Base-by-base conservation (phyloP, 1,140 invertebrate species). In the Magallana angulata region DNA sequence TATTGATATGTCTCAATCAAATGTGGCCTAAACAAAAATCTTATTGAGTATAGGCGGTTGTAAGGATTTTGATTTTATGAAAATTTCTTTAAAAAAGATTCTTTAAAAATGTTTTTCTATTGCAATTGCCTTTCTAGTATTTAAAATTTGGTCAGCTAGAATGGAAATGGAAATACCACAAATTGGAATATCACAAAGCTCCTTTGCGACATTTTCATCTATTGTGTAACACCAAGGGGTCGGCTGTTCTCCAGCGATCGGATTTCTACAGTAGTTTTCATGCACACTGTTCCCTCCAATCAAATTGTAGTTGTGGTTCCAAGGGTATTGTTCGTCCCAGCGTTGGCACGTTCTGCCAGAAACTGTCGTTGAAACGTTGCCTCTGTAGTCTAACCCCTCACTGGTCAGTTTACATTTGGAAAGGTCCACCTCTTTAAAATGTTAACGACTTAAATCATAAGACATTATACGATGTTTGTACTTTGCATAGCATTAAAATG, bases 201-300 rank as follows among this genome's bases (percentile, higher is more conserved):
- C 97, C 98, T 98, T 98, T 90, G 98, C 96, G 82, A 97, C 96
- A 84, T 95, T 95, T 68, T 96, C 96, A 94, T 98, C 96, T 90
- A 96, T 97, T 1, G 98, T 98, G 92, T 98, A 99, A 95, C 98
- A 99, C 98, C 98, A 99, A 0, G 98, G 98, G 6, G 7, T 56
- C 12, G 68, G 2, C 16, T 7, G 16, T 30, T 30, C 24, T 11
- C 18, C 68, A 76, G 68, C 18, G 11, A 8, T 30, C 4, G 68
- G 68, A 5, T 76, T 84, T 57, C 88, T 68, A 84, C 88, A 89
- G 36, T 86, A 86, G 60, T 89, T 89, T 16, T 82, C 85, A 8
- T 82, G 68, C 12, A 30, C n/a, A 6, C 12, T 59, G 24, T 24
- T 8, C 14, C 76, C 84, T 8, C 48, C 24, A 7, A 30, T 18